These are phyloP conservation scores for Chloropsis hardwickii DNA, from an alignment of 2,113 vertebrate genomes.

Conservation along the genomic window DNA sequence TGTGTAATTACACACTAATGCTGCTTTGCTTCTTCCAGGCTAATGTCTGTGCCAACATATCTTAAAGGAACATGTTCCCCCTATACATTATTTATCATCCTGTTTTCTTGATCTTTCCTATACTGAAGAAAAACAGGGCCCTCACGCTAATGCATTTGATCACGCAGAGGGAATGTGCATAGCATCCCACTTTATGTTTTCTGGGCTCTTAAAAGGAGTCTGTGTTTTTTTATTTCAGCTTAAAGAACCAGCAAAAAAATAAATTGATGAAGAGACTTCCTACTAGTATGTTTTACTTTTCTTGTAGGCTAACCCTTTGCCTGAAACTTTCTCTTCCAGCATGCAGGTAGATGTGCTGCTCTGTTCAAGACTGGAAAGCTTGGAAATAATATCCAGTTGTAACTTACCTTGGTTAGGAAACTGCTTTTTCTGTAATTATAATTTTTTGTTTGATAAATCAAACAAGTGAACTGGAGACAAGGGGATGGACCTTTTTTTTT, in stretches of 20 bases:
- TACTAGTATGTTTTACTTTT: neutral
- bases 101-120: constrained; percentile 22
- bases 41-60: neutral
- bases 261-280: neutral
- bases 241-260: neutral
- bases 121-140: neutral
- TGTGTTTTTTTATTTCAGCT: neutral
- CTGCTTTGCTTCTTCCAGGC: constrained; percentile 22
- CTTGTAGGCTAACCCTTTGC: neutral
- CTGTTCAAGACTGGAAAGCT: neutral
- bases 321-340: neutral
- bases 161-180: neutral
- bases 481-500: neutral
- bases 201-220: constrained; percentile 1
- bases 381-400: neutral
- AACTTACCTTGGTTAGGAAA: neutral
- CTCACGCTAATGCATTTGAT: neutral
- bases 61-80: constrained; percentile 1
- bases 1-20: constrained; percentile 14
- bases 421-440: neutral
- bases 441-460: neutral
- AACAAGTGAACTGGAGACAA: neutral
- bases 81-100: constrained; percentile 24
- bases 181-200: neutral
- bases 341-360: neutral